Base-by-base conservation (phyloP, 2,113 vertebrate genomes). In the Odocoileus virginianus region DNA sequence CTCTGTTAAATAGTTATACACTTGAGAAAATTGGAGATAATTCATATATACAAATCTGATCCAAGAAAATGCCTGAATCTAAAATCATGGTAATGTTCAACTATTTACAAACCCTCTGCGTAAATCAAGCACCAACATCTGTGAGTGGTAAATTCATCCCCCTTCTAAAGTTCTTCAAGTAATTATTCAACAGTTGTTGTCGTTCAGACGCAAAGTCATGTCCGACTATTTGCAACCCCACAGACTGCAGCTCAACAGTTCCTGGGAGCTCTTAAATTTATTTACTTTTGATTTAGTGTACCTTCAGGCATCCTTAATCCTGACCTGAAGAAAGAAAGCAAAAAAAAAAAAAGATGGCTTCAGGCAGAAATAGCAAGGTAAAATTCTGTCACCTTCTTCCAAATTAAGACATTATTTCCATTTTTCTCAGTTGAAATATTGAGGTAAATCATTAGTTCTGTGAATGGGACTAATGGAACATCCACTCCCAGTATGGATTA, bases 231-330 rank as follows among this genome's bases (percentile, higher is more conserved):
- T 76, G 23, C 3, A 1, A 43, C 40, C 40, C 71, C 71, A 43
- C 23, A 25, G 71, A 27, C 71, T 43, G 23, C 12, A 76, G 40
- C 23, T 81, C n/a, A 33, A 87, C 21, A 94, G n/a, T 61, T 98
- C 92, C 71, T 78, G 60, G 82, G 84, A 67, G 43, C 45, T 94
- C 89, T 96, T 67, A 85, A 94, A 36, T 64, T 90, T 94, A 95
- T 97, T 98, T 98, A 95, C 89, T 86, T 94, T 95, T 28, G 14
- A 67, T 93, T 96, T 93, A 85, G 19, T 95, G n/a, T 89, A 92
- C 97, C 87, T 98, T 93, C 47, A 84, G 95, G 71, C 45, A 95
- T 96, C 88, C 93, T 98, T 95, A 64, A 94, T 60, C 93, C 88
- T 98, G 86, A 93, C 92, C 96, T 98, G 6, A 52, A 21, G 45